Evolutionary conservation across 2,888 invertebrate species (phyloP).

Genomic region (Notodonta dromedarius): DNA sequence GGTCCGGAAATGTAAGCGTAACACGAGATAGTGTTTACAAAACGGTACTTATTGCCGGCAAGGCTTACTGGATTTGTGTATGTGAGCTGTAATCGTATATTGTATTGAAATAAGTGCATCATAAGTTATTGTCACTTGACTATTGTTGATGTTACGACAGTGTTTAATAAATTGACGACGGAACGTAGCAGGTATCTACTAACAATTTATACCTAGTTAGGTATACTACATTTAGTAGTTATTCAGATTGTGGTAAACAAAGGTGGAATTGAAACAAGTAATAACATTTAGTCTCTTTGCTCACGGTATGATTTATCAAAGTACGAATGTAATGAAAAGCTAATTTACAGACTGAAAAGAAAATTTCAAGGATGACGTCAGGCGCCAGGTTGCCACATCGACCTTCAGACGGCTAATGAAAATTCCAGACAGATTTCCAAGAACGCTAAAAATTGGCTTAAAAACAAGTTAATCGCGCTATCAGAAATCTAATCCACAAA

Average conservation of each 20-base stretch:
- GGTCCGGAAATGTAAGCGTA: slow-evolving; percentile 49
- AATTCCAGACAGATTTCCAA: neutral
- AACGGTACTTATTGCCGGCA: slow-evolving; percentile 24
- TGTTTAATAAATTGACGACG: no score
- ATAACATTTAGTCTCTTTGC: no score
- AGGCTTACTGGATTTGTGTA: slow-evolving; percentile 16
- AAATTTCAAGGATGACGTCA: slow-evolving; percentile 24
- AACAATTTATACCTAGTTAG: no score
- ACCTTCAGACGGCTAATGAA: neutral
- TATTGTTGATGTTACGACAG: no score
- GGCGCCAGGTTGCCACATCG: slow-evolving; percentile 2
- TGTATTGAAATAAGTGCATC: slow-evolving; percentile 10
- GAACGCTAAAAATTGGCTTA: neutral
- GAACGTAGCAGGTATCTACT: no score
- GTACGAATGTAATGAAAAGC: no score
- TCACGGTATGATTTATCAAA: no score
- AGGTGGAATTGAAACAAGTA: no score
- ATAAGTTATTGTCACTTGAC: neutral
- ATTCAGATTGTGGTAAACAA: no score
- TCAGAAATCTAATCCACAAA: slow-evolving; percentile 27
- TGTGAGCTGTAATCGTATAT: slow-evolving; percentile 16
- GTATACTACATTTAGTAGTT: no score
- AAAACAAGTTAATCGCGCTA: slow-evolving; percentile 1
- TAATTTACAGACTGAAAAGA: no score
- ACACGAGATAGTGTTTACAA: slow-evolving; percentile 42